These are phyloP conservation scores for Xestobium rufovillosum DNA, from an alignment of 2,888 invertebrate genomes.

Conservation along the genomic window DNA sequence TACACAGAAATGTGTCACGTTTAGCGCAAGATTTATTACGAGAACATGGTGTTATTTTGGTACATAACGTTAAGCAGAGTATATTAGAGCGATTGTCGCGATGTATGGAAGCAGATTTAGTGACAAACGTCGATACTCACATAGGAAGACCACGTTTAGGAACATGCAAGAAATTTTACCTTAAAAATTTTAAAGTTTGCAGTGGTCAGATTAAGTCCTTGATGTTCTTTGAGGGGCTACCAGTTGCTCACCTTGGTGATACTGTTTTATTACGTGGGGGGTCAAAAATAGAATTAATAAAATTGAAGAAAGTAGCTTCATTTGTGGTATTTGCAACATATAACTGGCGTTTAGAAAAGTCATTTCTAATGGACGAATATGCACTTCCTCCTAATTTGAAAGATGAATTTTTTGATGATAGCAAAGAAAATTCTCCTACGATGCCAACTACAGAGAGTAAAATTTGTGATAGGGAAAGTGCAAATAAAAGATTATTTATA, in stretches of 20 bases:
- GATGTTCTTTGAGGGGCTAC: constrained; percentile 90
- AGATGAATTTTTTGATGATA: constrained; percentile 41
- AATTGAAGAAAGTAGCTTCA: constrained; percentile 75
- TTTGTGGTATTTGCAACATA: constrained; percentile 79
- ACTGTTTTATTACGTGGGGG: constrained; percentile 82
- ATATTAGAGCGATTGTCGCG: constrained; percentile 74
- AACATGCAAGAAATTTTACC: constrained; percentile 73
- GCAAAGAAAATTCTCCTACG: constrained; percentile 38
- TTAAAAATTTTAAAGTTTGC: constrained; percentile 49
- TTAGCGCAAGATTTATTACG: constrained; percentile 80
- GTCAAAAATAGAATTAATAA: constrained; percentile 60
- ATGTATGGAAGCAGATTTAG: constrained; percentile 75
- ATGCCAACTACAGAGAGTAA: constrained; percentile 13
- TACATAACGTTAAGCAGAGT: constrained; percentile 74
- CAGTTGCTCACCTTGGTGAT: constrained; percentile 73
- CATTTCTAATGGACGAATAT: constrained; percentile 83
- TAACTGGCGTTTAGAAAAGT: constrained; percentile 87
- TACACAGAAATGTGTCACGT: constrained; percentile 79
- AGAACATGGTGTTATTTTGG: constrained; percentile 73
- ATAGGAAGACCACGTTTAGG: constrained; percentile 77
- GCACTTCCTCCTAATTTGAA: constrained; percentile 61
- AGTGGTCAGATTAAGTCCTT: constrained; percentile 70
- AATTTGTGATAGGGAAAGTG: constrained; percentile 25
- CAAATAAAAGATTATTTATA: constrained; percentile 40
- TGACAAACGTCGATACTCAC: constrained; percentile 81